These are phyloP conservation scores for Corythaixoides concolor DNA, from an alignment of 2,113 vertebrate species.

Conservation along the genomic window DNA sequence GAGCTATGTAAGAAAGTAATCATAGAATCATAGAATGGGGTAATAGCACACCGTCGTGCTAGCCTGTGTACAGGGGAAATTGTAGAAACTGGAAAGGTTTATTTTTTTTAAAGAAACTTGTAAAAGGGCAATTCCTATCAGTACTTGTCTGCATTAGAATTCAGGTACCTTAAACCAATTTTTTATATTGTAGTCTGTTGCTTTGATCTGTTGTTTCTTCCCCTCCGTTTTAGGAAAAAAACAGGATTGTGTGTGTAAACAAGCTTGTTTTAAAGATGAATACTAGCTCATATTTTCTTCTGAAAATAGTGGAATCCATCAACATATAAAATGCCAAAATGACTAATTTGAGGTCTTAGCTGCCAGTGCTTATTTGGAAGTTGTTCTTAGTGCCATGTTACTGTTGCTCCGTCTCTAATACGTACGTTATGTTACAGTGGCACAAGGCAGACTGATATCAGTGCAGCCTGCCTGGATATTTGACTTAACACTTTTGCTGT, in stretches of 20 bases:
- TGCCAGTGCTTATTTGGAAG: constrained; percentile 10
- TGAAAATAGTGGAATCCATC: not conserved
- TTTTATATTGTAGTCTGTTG: not conserved
- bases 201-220: not conserved
- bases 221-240: not conserved
- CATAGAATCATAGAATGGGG: too few relatives aligned
- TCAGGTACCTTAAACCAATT: not conserved
- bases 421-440: not conserved
- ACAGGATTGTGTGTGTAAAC: not conserved
- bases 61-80: not conserved
- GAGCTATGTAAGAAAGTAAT: not conserved
- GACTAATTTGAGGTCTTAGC: not conserved
- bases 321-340: not conserved
- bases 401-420: not conserved
- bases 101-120: not conserved
- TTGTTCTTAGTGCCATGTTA: not conserved
- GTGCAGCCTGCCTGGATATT: not conserved
- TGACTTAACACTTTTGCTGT: rapidly evolving
- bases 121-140: not conserved
- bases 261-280: not conserved
- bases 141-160: not conserved
- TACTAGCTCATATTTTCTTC: not conserved
- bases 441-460: not conserved
- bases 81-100: not conserved
- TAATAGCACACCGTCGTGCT: not conserved